Conservation (phyloP, 2,113 vertebrate genomes). For the Pardalotus punctatus region DNA sequence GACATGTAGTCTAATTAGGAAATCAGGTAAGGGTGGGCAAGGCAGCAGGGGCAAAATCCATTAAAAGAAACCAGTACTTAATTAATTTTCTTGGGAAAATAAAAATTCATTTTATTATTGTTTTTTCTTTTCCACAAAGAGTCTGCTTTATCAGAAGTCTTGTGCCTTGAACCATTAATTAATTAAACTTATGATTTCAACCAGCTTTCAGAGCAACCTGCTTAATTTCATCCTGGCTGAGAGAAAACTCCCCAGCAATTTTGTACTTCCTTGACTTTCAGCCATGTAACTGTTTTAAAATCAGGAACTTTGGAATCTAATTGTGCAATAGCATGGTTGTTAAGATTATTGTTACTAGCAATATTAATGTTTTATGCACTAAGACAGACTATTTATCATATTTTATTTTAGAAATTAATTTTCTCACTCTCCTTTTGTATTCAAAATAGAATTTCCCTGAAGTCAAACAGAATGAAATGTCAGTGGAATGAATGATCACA, state of each 20-base stretch:
- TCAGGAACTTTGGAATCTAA: neutral
- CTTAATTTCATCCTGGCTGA: neutral
- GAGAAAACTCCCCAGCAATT: neutral
- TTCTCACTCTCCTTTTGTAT: neutral
- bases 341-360: neutral
- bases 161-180: neutral
- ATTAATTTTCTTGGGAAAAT: conserved; percentile 16
- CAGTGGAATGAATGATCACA: neutral
- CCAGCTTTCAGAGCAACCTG: neutral
- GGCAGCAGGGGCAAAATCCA: conserved; percentile 7
- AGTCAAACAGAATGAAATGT: neutral
- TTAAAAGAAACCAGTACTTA: neutral
- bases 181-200: neutral
- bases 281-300: neutral
- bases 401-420: neutral
- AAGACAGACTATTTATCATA: neutral
- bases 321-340: neutral
- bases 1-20: conserved; percentile 19
- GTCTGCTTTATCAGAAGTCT: neutral
- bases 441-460: neutral
- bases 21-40: neutral
- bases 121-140: neutral
- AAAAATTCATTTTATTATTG: neutral
- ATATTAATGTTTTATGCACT: neutral
- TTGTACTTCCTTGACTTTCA: neutral